phyloP scores from a whole-genome alignment of 2,888 invertebrate species.

The Lasioglossum figueresi region DNA sequence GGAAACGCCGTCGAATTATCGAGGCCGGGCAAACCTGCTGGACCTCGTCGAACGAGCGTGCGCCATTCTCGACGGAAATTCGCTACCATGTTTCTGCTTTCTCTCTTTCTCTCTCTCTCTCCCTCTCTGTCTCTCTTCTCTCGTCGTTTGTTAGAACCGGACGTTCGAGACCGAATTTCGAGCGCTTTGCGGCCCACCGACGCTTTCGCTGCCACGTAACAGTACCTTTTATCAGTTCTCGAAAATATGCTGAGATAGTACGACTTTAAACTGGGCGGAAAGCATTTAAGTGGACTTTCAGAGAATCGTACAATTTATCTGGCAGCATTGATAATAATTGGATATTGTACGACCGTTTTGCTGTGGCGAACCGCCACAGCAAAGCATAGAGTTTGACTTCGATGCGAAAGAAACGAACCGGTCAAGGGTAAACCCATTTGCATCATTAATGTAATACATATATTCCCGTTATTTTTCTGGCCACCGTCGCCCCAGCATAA shows the following conservation, averaged over 20 bases:
- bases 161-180: not conserved
- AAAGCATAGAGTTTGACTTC: not conserved
- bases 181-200: not conserved
- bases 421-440: not conserved
- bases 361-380: not conserved
- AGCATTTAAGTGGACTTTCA: not conserved
- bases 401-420: not conserved
- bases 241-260: not conserved
- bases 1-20: constrained; percentile 27
- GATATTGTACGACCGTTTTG: not conserved
- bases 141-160: not conserved
- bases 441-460: not conserved
- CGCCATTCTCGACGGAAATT: not conserved
- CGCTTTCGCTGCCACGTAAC: not conserved
- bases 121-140: not conserved
- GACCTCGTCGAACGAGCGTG: not conserved
- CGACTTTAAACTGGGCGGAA: too few relatives aligned
- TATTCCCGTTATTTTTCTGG: not conserved
- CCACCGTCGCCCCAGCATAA: too few relatives aligned
- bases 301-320: not conserved
- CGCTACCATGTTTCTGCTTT: not conserved
- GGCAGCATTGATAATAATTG: not conserved
- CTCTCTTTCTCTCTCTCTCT: not conserved
- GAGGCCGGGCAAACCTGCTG: not conserved
- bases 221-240: not conserved